Conservation (phyloP, 2,888 invertebrate species). For the Xylophagus ater region DNA sequence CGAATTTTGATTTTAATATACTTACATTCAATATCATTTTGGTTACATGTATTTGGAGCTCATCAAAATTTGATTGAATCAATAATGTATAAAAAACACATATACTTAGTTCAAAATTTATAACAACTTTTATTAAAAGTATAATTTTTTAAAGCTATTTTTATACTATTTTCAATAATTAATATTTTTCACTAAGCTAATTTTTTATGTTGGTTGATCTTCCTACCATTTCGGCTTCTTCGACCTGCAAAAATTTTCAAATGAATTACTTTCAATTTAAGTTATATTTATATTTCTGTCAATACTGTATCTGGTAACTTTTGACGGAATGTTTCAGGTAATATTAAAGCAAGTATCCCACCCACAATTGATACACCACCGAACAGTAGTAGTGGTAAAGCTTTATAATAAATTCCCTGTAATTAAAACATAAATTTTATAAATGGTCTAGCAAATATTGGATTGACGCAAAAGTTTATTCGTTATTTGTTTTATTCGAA, state of each 20-base stretch:
- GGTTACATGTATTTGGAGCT: no score
- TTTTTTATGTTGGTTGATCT: not conserved
- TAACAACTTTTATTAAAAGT: no score
- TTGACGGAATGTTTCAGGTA: constrained; percentile 52
- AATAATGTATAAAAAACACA: no score
- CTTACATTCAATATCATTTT: no score
- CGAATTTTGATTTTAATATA: no score
- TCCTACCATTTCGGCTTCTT: constrained; percentile 20
- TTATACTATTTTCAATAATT: no score
- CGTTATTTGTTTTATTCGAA: not conserved
- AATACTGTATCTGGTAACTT: constrained; percentile 50
- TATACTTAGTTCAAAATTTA: no score
- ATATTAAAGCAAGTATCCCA: constrained; percentile 43
- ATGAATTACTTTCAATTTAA: not conserved
- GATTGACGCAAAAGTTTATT: not conserved
- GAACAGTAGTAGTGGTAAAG: constrained; percentile 45
- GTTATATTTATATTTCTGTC: not conserved
- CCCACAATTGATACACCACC: constrained; percentile 43
- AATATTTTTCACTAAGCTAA: no score
- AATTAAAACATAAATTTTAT: not conserved
- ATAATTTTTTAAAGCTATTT: no score
- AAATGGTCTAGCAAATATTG: not conserved
- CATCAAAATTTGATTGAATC: no score
- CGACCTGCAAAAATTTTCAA: constrained; percentile 15
- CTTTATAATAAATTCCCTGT: constrained; percentile 42